Percentiles rank a stretch among this genome's conserved stretches.
Evolutionary conservation across 2,888 invertebrate genomes (phyloP).

Genomic region (Resseliella maxima): DNA sequence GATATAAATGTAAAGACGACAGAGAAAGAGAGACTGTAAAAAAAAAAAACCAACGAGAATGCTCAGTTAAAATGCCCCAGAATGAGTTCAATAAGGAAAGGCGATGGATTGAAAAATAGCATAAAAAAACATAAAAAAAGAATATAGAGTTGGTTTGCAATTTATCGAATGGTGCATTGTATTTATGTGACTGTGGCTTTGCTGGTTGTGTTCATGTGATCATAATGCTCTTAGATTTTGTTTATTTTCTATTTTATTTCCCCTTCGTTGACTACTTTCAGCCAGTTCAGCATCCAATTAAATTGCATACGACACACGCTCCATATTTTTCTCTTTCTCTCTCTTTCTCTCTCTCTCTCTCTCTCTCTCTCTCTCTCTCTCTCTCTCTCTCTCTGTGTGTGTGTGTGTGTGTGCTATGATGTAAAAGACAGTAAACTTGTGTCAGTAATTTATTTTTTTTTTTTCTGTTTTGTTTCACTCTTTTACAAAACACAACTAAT

Average conservation of each 20-base stretch:
- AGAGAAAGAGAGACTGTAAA: background rate
- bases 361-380: too few species aligned
- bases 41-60: background rate
- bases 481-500: constrained; percentile 3
- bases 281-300: constrained; percentile 13
- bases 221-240: background rate
- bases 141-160: background rate
- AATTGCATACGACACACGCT: constrained; percentile 11
- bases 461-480: too few species aligned
- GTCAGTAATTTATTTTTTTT: constrained; percentile 1
- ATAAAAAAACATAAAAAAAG: background rate
- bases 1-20: background rate
- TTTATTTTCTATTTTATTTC: background rate
- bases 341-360: too few species aligned
- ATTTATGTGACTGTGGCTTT: background rate
- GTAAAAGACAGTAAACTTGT: background rate
- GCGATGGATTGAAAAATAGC: background rate
- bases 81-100: background rate
- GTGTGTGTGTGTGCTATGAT: background rate
- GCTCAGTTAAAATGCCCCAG: background rate
- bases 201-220: background rate
- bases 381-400: too few species aligned
- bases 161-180: background rate
- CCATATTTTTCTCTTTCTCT: background rate
- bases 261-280: background rate